These are phyloP conservation scores for Trypoxylon attenuatum DNA, from an alignment of 2,888 invertebrate species.

Conservation along the genomic window DNA sequence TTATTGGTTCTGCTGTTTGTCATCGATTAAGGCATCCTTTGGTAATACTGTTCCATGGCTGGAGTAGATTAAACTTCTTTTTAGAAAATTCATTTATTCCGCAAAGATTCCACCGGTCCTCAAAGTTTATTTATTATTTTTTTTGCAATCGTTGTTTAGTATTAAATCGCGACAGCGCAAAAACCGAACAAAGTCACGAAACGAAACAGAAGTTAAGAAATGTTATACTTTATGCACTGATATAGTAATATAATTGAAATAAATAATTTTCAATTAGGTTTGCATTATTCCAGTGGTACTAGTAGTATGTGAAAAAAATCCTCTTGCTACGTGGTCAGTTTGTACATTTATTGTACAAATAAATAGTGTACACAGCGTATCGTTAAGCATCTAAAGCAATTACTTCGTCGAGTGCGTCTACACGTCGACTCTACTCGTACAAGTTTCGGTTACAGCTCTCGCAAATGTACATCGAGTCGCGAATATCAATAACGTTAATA, in stretches of 20 bases:
- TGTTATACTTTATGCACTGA: constrained; percentile 42
- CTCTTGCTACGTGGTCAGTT: constrained; percentile 9
- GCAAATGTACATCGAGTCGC: constrained; percentile 26
- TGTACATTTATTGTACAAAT: constrained; percentile 48
- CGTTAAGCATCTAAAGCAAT: constrained; percentile 43
- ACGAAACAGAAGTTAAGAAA: constrained; percentile 11
- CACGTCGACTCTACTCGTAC: constrained; percentile 30
- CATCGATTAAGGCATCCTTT: no score
- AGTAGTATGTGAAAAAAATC: no score
- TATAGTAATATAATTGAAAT: constrained; percentile 33
- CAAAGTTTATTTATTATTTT: constrained; percentile 25
- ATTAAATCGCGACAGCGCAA: constrained; percentile 13
- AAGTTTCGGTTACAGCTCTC: constrained; percentile 21
- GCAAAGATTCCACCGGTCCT: constrained; percentile 6
- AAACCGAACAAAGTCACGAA: constrained; percentile 25
- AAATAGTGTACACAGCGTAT: constrained; percentile 43
- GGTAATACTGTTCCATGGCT: no score
- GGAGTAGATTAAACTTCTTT: constrained; percentile 7
- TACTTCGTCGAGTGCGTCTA: constrained; percentile 40
- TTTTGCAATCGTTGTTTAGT: constrained; percentile 27
- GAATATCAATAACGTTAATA: constrained; percentile 21
- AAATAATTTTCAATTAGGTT: constrained; percentile 37
- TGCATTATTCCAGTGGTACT: no score
- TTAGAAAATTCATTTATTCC: background rate
- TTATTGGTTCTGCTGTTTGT: no score